These are phyloP conservation scores for Intellagama lesueurii DNA, from an alignment of 2,797 vertebrate genomes.

Conservation along the genomic window DNA sequence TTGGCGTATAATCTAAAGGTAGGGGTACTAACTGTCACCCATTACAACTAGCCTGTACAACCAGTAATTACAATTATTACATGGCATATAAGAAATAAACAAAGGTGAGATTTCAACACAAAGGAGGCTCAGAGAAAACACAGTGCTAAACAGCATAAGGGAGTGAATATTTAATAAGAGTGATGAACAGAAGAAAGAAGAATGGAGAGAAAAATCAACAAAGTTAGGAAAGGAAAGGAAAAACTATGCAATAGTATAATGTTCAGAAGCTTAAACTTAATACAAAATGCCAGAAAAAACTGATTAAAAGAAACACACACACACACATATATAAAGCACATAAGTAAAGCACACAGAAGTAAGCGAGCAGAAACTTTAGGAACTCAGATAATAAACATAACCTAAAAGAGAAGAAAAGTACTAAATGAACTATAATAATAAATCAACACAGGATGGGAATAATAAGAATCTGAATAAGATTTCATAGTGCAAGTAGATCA, in stretches of 20 bases:
- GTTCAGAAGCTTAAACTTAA: not conserved
- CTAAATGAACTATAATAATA: not conserved
- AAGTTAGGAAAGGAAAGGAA: not conserved
- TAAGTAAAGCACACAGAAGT: not conserved
- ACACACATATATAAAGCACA: not conserved
- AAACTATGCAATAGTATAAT: not conserved
- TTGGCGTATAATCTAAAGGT: not conserved
- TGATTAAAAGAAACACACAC: not conserved
- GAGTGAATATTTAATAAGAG: not conserved
- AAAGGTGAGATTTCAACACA: not conserved
- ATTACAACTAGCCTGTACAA: too few species aligned
- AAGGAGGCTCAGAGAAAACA: not conserved
- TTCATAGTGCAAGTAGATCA: not conserved
- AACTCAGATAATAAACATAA: not conserved
- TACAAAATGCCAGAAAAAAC: not conserved
- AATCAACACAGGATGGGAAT: not conserved
- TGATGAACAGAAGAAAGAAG: not conserved
- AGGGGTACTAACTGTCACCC: not conserved
- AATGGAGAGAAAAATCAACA: not conserved
- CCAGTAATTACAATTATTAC: not conserved
- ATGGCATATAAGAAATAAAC: not conserved
- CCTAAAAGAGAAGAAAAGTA: not conserved
- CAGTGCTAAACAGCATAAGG: not conserved
- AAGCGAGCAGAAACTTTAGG: not conserved
- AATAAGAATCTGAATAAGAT: not conserved